A percentile compares a stretch with the other conserved stretches of the same genome.
Evolutionary conservation across 2,113 vertebrate species (phyloP).

Genomic region (Crypturellus undulatus): DNA sequence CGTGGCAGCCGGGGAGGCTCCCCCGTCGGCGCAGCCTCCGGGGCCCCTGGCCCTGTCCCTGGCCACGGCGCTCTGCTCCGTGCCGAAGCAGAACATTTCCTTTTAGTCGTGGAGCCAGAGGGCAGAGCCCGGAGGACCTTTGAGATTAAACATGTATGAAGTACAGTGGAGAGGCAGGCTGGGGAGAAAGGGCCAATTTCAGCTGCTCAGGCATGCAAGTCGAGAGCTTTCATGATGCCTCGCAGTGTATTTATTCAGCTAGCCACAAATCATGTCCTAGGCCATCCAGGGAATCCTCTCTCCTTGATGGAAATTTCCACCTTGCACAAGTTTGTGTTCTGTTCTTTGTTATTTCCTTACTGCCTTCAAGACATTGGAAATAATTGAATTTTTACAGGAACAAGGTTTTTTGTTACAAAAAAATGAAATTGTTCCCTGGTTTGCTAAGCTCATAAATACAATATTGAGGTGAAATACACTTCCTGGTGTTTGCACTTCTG

Average conservation of each 20-base stretch:
- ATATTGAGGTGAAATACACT: not conserved
- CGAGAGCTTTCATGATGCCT: constrained; percentile 3
- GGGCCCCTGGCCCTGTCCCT: constrained; percentile 9
- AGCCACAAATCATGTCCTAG: not conserved
- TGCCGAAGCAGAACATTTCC: constrained; percentile 58
- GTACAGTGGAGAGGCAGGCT: not conserved
- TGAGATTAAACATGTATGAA: constrained; percentile 59
- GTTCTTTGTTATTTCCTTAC: not conserved
- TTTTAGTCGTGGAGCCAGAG: constrained; percentile 65
- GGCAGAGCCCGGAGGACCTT: constrained; percentile 33
- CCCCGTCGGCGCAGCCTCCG: not conserved
- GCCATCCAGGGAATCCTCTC: not conserved
- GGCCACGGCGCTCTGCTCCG: not conserved
- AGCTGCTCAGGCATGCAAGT: not conserved
- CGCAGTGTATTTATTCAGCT: not conserved
- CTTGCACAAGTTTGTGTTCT: not conserved
- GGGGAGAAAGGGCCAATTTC: constrained; percentile 16
- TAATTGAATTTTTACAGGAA: constrained; percentile 41
- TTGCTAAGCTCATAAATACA: not conserved
- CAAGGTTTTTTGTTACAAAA: not conserved
- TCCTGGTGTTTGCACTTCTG: not conserved
- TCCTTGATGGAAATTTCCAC: constrained; percentile 26
- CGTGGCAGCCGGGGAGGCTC: constrained; percentile 61
- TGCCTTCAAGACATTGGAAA: constrained; percentile 16
- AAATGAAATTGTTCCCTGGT: constrained; percentile 4